Evolutionary conservation across 1,140 invertebrate species (phyloP).

Genomic region (Drosophila auraria): DNA sequence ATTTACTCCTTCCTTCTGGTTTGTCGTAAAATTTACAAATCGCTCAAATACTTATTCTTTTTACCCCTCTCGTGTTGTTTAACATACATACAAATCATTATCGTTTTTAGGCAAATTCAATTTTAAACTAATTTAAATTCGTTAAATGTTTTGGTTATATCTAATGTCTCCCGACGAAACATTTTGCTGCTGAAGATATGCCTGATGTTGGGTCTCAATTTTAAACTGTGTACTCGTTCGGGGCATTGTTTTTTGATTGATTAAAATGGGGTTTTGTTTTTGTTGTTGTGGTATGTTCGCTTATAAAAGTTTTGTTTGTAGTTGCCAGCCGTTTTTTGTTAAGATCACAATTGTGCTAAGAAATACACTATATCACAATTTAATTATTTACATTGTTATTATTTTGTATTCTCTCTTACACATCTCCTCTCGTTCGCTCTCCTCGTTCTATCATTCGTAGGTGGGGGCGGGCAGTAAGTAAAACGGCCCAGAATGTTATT

Average conservation of each 20-base stretch:
- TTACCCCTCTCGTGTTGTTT: not conserved
- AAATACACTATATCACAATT: slow-evolving; percentile 82
- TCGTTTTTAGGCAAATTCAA: slow-evolving; percentile 35
- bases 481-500: slow-evolving; percentile 38
- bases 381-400: slow-evolving; percentile 82
- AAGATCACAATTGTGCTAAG: slow-evolving; percentile 83
- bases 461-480: slow-evolving; percentile 65
- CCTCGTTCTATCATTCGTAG: slow-evolving; percentile 39
- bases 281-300: slow-evolving; percentile 13
- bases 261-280: slow-evolving; percentile 48
- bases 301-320: slow-evolving; percentile 71
- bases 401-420: slow-evolving; percentile 62
- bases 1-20: slow-evolving; percentile 25
- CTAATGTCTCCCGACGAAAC: slow-evolving; percentile 11
- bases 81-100: slow-evolving; percentile 31
- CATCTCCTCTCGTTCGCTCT: slow-evolving; percentile 29
- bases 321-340: slow-evolving; percentile 76
- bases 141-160: slow-evolving; percentile 62
- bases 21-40: slow-evolving; percentile 44
- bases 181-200: slow-evolving; percentile 58
- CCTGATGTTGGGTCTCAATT: slow-evolving; percentile 47
- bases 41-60: slow-evolving; percentile 19
- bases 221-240: slow-evolving; percentile 18
- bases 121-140: slow-evolving; percentile 74
- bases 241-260: slow-evolving; percentile 42